Base-by-base conservation (phyloP, 2,888 invertebrate genomes). In the Metallyticus violacea region DNA sequence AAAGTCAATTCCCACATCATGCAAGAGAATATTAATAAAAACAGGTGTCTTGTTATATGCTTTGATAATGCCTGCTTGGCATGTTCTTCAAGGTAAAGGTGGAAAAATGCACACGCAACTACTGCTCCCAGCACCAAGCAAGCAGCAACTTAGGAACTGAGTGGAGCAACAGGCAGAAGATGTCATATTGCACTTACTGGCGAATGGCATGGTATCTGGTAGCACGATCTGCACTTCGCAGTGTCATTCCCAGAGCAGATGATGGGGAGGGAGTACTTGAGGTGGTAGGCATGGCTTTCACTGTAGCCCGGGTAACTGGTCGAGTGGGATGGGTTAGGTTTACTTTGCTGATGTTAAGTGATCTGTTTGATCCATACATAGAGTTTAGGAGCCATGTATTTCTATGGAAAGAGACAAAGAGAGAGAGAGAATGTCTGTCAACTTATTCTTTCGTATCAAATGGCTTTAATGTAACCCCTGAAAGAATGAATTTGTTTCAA, bases 331-430 rank as follows among this genome's bases (percentile, higher is more conserved):
- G 88, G 79, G 88, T 80, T 76, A 88, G 81, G 62, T 79, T 86
- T 27, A 87, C 86, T 85, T 88, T 88, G 85, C 85, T 88, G 78
- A 87, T 86, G 81, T 86, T 88, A 81, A 88, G 28, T 77, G 88
- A 86, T 40, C 88, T 86, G 79, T 86, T 87, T 76, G 88, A 85
- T 81, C 88, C 88, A 83, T 88, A 87, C 85, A 86, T 86, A 26
- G 88, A 88, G 85, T 86, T 86, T 83, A 88, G 85, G 85, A 88
- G 88, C 88, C 88, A 88, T 30, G 86, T 86, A 84, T 86, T 87
- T 88, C 88, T 88, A 87, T 27, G 86, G 82, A 83, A 82, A 81
- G 26, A 82, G 27, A 82, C 7, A 86, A 81, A 80, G 77, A 86
- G 77, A 81, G 25, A 85, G 85, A 79, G 62, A 82, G 30, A 82